A percentile compares a stretch with the other conserved stretches of the same genome.
Evolutionary conservation across 2,888 invertebrate species (phyloP).

Genomic region (Pediacus dermestoides): DNA sequence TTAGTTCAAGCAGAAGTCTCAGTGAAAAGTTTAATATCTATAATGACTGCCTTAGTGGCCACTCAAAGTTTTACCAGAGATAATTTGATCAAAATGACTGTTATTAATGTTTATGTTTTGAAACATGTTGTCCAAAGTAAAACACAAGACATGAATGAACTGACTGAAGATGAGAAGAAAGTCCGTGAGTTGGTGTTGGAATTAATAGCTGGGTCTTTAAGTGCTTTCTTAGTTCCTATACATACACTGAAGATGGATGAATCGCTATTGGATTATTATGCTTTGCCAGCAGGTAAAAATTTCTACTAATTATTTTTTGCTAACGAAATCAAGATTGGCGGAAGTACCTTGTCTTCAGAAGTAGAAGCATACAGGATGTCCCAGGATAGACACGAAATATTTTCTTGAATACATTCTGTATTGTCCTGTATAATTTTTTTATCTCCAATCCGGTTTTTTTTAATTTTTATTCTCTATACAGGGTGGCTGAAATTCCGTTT

Average conservation of each 20-base stretch:
- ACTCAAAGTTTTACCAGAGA: conserved; percentile 74
- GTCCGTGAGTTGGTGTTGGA: conserved; percentile 59
- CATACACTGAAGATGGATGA: conserved; percentile 66
- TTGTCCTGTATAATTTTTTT: too few species aligned
- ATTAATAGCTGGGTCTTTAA: conserved; percentile 63
- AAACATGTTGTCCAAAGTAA: conserved; percentile 57
- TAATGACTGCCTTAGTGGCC: conserved; percentile 71
- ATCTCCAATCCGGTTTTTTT: too few species aligned
- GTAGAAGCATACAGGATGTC: too few species aligned
- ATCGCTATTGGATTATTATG: conserved; percentile 60
- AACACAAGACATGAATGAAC: conserved; percentile 44
- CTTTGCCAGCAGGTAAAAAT: conserved; percentile 66
- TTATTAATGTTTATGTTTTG: conserved; percentile 71
- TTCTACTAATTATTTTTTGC: too few species aligned
- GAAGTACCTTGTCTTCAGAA: too few species aligned
- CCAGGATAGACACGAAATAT: too few species aligned
- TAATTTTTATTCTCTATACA: too few species aligned
- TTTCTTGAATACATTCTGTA: too few species aligned
- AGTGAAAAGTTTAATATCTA: conserved; percentile 64
- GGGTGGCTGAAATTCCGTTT: too few species aligned
- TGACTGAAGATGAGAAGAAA: conserved; percentile 57
- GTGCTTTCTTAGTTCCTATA: conserved; percentile 66
- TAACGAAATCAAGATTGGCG: too few species aligned
- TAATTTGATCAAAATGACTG: conserved; percentile 72
- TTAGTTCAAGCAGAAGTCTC: conserved; percentile 60